Evolutionary conservation across 2,888 invertebrate genomes (phyloP).

Genomic region (Phengaris arion): DNA sequence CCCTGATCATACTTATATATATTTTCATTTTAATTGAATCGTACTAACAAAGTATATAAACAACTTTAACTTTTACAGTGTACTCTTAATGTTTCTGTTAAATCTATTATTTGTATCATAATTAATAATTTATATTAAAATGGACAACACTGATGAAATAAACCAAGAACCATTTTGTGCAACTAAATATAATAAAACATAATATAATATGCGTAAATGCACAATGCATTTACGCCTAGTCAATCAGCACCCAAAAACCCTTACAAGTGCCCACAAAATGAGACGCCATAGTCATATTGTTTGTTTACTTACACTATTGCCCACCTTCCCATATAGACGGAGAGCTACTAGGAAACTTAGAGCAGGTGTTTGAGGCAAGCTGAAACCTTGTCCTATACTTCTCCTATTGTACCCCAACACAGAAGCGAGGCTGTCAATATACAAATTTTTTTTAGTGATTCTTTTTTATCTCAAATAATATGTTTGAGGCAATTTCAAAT

Average conservation of each 20-base stretch:
- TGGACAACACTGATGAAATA: background rate
- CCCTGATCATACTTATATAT: conserved; percentile 7
- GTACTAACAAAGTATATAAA: background rate
- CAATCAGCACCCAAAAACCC: conserved; percentile 18
- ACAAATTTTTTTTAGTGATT: no score
- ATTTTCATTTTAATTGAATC: background rate
- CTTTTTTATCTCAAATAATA: no score
- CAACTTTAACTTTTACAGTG: background rate
- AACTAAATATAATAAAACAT: background rate
- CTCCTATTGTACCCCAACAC: no score
- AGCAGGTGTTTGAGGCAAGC: no score
- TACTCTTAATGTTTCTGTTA: background rate
- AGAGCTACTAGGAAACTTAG: no score
- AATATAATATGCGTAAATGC: background rate
- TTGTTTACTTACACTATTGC: background rate
- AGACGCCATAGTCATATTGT: background rate
- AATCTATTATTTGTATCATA: no score
- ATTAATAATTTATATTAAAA: background rate
- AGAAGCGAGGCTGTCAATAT: no score
- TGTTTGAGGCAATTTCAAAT: no score
- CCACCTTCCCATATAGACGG: no score
- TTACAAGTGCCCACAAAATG: conserved; percentile 3
- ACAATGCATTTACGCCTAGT: background rate
- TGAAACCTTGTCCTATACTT: no score
- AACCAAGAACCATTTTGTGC: background rate